Evolutionary conservation across 2,888 invertebrate species (phyloP), one percentile per base, ranked within the genome.

Genomic region (Pasiphila rectangulata): DNA sequence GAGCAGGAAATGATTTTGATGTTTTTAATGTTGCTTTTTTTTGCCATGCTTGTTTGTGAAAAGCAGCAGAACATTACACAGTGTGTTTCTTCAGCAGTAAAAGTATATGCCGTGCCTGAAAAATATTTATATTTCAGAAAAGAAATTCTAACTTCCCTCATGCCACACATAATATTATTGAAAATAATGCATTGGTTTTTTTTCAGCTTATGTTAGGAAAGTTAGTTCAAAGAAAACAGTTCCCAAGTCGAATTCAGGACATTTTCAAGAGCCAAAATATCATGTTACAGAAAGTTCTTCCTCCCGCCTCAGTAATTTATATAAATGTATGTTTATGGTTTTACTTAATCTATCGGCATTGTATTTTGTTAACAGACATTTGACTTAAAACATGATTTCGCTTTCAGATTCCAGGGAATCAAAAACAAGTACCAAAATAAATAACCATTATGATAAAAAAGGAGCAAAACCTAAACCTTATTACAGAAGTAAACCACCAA

Each of bases 361-460:
- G n/a, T n/a, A n/a, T n/a, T n/a, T n/a, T n/a, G n/a, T n/a, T n/a
- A n/a, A n/a, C n/a, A n/a, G n/a, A n/a, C n/a, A n/a, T n/a, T n/a
- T n/a, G n/a, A n/a, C n/a, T n/a, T n/a, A n/a, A n/a, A 7, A 16
- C 10, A 19, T 30, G 4, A 13, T 13, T 3, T 38, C 1, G 7
- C 21, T 75, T 75, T 21, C 61, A 84, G 84, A 61, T 67, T 51
- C 67, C 30, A 76, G 64, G 39, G 81, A 78, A 46, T 50, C 44
- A 29, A 83, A 69, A 62, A 41, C 59, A 42, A 70, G 61, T 64
- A 57, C 63, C 51, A 80, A 75, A 70, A 53, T 48, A n/a, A 72
- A 57, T 51, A 67, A 61, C 56, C 41, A 57, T 25, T 53, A 43
- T 48, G 59, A 56, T 51, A 71, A 55, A 49, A 80, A 64, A 45